A percentile compares a stretch with the other conserved stretches of the same genome.
Evolutionary conservation across 2,888 invertebrate species (phyloP).

Genomic region (Noctua janthina): DNA sequence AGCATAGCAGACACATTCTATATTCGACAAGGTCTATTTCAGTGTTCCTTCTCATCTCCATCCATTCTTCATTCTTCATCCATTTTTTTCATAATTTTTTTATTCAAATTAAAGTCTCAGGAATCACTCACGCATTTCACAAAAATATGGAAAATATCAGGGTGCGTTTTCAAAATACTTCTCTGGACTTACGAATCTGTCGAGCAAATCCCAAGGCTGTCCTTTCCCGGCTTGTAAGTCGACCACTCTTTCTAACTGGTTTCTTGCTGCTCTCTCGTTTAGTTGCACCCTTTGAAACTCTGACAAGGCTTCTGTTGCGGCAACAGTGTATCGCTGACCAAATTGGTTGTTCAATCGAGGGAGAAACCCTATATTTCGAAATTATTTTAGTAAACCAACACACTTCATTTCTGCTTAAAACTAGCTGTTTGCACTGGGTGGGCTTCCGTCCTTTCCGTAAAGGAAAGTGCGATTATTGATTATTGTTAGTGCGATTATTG

Average conservation of each 20-base stretch:
- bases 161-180: constrained; percentile 20
- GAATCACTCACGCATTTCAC: background rate
- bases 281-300: constrained; percentile 92
- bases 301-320: constrained; percentile 93
- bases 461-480: no score
- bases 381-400: constrained; percentile 1
- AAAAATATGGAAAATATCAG: constrained; percentile 11
- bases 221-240: constrained; percentile 91
- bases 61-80: constrained; percentile 69
- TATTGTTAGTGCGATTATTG: background rate
- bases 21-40: background rate
- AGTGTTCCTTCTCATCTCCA: constrained; percentile 15
- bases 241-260: constrained; percentile 90
- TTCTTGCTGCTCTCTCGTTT: constrained; percentile 89
- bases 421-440: background rate
- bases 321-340: constrained; percentile 93
- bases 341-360: constrained; percentile 92
- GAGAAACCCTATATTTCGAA: constrained; percentile 89
- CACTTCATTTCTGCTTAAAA: background rate
- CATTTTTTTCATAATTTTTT: constrained; percentile 60
- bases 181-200: constrained; percentile 90
- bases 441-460: background rate
- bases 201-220: constrained; percentile 91
- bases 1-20: background rate
- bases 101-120: background rate